Evolutionary conservation across 2,113 vertebrate species (phyloP).

Genomic region (Aptenodytes forsteri): DNA sequence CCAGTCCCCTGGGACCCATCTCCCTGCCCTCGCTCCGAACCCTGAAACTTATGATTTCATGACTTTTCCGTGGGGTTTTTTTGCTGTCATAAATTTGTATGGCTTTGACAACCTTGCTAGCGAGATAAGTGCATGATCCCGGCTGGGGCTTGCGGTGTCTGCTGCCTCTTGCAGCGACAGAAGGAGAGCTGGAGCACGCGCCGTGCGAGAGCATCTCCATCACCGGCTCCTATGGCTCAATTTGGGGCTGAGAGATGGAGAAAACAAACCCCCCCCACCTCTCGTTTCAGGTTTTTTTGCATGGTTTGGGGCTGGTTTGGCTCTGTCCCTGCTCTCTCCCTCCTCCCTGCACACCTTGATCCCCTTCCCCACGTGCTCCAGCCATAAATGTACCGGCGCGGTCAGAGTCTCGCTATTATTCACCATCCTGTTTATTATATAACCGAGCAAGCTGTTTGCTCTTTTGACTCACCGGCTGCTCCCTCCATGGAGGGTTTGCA

Average conservation of each 20-base stretch:
- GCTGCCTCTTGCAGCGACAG: not conserved
- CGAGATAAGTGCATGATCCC: not conserved
- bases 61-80: accelerated
- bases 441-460: not conserved
- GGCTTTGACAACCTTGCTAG: not conserved
- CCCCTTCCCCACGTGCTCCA: too few species aligned
- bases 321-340: not conserved
- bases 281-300: accelerated
- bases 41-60: not conserved
- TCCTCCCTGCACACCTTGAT: not conserved
- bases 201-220: not conserved
- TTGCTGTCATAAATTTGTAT: not conserved
- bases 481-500: not conserved
- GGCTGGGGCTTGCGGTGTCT: not conserved
- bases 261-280: not conserved
- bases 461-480: not conserved
- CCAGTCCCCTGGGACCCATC: accelerated
- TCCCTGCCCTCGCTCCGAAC: not conserved
- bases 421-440: not conserved
- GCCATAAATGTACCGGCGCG: not conserved
- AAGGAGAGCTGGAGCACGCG: not conserved
- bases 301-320: not conserved
- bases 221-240: accelerated
- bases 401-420: not conserved
- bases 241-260: not conserved